phyloP scores from a whole-genome alignment of 2,797 vertebrate species.

The Prionace glauca region DNA sequence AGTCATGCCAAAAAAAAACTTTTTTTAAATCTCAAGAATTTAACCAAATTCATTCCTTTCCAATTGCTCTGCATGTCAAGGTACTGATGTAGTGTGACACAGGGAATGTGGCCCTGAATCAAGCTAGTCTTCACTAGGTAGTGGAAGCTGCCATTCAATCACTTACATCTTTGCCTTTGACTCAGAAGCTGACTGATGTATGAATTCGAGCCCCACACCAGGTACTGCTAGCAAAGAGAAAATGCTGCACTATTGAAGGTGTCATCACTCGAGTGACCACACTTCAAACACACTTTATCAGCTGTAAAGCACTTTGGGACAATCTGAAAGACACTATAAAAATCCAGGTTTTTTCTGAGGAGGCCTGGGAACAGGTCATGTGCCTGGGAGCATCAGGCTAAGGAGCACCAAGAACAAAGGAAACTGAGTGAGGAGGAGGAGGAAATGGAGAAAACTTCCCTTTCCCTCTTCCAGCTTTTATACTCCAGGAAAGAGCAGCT shows the following conservation, averaged over 20 bases:
- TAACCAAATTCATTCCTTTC: constrained; percentile 21
- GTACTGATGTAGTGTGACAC: not conserved
- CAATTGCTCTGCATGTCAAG: not conserved
- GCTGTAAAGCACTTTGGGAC: not conserved
- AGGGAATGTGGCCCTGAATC: not conserved
- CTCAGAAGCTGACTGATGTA: not conserved
- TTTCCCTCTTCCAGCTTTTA: not conserved
- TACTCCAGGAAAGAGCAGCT: not conserved
- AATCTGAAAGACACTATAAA: not conserved
- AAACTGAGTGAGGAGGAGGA: not conserved
- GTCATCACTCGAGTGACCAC: not conserved
- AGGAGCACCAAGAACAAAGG: not conserved
- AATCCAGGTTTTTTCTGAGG: not conserved
- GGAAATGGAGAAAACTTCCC: not conserved
- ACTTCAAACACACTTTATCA: not conserved
- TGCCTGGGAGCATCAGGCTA: not conserved
- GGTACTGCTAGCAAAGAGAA: not conserved
- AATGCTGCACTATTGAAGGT: not conserved
- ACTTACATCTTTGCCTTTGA: not conserved
- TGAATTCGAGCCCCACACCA: not conserved
- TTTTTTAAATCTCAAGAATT: not conserved
- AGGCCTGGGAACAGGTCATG: not conserved
- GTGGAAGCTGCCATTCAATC: not conserved
- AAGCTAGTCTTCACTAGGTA: not conserved
- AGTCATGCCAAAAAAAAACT: constrained; percentile 23